Conservation (phyloP, 2,113 vertebrate species). For the Sturnira hondurensis region DNA sequence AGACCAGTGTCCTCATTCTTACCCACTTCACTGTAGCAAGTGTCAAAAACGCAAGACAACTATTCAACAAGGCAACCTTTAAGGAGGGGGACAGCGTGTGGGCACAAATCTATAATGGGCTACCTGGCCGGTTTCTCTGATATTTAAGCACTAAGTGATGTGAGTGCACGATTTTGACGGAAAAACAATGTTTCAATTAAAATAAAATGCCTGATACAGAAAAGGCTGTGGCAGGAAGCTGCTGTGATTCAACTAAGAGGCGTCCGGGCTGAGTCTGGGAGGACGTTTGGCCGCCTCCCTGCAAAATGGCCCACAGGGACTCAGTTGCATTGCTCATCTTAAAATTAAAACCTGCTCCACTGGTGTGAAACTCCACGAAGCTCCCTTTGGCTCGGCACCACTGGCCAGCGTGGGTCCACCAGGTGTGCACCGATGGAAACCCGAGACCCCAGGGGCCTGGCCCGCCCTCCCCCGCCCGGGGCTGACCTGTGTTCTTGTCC, state of each 20-base stretch:
- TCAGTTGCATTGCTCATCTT: background rate
- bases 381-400: accelerated
- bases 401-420: accelerated
- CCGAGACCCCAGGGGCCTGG: accelerated
- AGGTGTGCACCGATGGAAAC: accelerated
- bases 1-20: background rate
- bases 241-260: background rate
- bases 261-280: background rate
- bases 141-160: background rate
- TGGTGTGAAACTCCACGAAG: accelerated
- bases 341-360: background rate
- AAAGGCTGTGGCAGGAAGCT: background rate
- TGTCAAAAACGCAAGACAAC: background rate
- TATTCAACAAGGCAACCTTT: accelerated
- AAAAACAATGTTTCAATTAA: background rate
- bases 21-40: accelerated
- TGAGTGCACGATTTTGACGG: background rate
- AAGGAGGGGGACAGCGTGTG: accelerated
- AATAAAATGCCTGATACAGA: background rate
- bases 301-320: background rate
- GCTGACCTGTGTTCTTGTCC: constrained; percentile 88
- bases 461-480: background rate
- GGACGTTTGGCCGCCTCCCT: background rate
- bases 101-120: background rate
- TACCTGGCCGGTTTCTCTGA: background rate